Conservation (phyloP, 2,888 invertebrate species). For the Scaptomyza tumidula region DNA sequence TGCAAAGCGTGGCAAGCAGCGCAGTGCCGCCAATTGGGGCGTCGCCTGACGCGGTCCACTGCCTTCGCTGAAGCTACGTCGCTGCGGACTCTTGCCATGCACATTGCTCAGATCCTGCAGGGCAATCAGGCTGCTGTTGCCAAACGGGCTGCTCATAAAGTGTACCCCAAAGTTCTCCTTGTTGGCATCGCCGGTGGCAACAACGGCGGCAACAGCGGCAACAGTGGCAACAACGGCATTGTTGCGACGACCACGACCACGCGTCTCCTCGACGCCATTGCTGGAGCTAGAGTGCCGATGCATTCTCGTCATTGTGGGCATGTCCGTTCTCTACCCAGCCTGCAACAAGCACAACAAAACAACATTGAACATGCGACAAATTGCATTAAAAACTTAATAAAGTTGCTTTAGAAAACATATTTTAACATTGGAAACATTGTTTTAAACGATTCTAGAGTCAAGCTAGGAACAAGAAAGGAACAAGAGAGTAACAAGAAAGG, state of each 20-base stretch:
- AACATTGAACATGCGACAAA: not conserved
- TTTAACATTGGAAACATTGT: too few relatives aligned
- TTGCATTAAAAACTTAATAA: too few relatives aligned
- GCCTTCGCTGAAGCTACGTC: slow-evolving; percentile 70
- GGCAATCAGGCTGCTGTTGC: slow-evolving; percentile 78
- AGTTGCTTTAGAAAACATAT: too few relatives aligned
- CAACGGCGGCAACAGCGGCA: slow-evolving; percentile 57
- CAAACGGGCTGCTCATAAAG: slow-evolving; percentile 81
- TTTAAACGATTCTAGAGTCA: too few relatives aligned
- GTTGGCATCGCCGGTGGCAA: slow-evolving; percentile 73
- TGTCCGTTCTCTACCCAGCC: slow-evolving; percentile 49
- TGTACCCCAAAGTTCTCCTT: slow-evolving; percentile 83
- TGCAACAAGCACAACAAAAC: not conserved
- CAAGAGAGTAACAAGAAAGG: too few relatives aligned
- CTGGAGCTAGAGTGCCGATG: slow-evolving; percentile 82
- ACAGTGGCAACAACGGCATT: slow-evolving; percentile 57
- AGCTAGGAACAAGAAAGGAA: too few relatives aligned
- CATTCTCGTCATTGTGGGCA: slow-evolving; percentile 82
- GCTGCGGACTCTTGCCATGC: slow-evolving; percentile 79
- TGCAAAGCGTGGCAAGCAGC: slow-evolving; percentile 52
- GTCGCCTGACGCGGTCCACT: slow-evolving; percentile 69
- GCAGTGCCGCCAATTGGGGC: slow-evolving; percentile 54
- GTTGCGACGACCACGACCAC: slow-evolving; percentile 60
- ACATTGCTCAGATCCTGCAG: slow-evolving; percentile 83
- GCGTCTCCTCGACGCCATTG: slow-evolving; percentile 61